phyloP scores from a whole-genome alignment of 1,140 invertebrate genomes.

The Caerostris darwini region DNA sequence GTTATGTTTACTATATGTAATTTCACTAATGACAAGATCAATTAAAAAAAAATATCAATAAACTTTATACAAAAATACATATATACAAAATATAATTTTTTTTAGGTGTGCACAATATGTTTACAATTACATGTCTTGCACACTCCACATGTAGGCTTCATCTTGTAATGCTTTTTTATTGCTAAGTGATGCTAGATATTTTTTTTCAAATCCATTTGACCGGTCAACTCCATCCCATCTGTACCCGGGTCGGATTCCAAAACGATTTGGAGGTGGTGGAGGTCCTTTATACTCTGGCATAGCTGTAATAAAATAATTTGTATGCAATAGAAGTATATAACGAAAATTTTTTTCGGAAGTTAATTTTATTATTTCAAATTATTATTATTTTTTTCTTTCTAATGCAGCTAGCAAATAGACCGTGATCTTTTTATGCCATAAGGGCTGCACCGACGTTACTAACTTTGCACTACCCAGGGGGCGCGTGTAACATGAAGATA shows the following conservation, averaged over 20 bases:
- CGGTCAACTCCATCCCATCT: conserved; percentile 99
- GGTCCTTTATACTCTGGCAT: conserved; percentile 89
- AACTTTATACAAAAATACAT: background rate
- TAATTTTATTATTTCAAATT: too few species aligned
- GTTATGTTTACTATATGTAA: too few species aligned
- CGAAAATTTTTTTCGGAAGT: too few species aligned
- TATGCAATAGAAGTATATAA: background rate
- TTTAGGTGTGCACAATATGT: background rate
- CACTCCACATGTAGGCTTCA: conserved; percentile 97
- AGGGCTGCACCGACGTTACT: too few species aligned
- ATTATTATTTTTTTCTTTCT: too few species aligned
- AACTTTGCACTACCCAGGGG: too few species aligned
- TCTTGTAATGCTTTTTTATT: conserved; percentile 89
- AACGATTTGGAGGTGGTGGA: conserved; percentile 92
- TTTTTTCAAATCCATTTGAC: conserved; percentile 97
- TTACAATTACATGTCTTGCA: conserved; percentile 92
- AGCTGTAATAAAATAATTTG: conserved; percentile 78
- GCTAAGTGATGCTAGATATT: conserved; percentile 91
- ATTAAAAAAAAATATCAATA: background rate
- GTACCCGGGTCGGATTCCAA: conserved; percentile 94
- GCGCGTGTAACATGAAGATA: too few species aligned
- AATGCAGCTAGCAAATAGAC: too few species aligned
- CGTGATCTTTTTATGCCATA: too few species aligned
- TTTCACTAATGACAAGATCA: too few species aligned
- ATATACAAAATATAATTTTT: background rate